These are phyloP conservation scores for Alces alces DNA, from an alignment of 2,113 vertebrate species.

Conservation along the genomic window DNA sequence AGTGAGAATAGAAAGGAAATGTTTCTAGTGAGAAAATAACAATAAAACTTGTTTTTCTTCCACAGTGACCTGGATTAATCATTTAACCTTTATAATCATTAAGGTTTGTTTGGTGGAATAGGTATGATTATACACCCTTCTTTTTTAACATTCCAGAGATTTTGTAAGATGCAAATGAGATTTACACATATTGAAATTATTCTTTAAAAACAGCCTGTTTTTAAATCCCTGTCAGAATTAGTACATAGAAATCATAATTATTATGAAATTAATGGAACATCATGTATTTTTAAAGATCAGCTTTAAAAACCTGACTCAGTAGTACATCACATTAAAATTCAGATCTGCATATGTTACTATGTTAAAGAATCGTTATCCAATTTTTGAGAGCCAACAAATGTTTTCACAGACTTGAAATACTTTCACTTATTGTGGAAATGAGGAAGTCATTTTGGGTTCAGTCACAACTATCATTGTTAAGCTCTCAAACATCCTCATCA, in stretches of 20 bases:
- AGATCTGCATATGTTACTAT: background rate
- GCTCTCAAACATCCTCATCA: background rate
- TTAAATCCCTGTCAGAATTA: background rate
- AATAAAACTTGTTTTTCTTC: background rate
- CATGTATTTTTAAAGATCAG: background rate
- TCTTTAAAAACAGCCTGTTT: background rate
- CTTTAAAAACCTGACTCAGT: background rate
- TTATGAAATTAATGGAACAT: background rate
- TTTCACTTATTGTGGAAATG: background rate
- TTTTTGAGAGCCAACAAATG: background rate
- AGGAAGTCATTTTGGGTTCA: background rate
- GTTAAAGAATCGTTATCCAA: background rate
- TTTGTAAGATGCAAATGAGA: background rate
- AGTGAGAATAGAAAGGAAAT: background rate
- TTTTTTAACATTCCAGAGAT: background rate
- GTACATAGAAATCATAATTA: background rate
- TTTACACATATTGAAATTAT: background rate
- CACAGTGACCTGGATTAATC: background rate
- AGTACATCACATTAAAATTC: background rate
- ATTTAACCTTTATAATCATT: background rate
- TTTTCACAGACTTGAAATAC: background rate
- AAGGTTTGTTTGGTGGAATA: background rate
- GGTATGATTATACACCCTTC: background rate
- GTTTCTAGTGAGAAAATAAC: background rate
- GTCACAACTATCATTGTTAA: background rate